These are phyloP conservation scores for Poeciliopsis occidentalis DNA, from an alignment of 2,113 vertebrate genomes.

Conservation along the genomic window DNA sequence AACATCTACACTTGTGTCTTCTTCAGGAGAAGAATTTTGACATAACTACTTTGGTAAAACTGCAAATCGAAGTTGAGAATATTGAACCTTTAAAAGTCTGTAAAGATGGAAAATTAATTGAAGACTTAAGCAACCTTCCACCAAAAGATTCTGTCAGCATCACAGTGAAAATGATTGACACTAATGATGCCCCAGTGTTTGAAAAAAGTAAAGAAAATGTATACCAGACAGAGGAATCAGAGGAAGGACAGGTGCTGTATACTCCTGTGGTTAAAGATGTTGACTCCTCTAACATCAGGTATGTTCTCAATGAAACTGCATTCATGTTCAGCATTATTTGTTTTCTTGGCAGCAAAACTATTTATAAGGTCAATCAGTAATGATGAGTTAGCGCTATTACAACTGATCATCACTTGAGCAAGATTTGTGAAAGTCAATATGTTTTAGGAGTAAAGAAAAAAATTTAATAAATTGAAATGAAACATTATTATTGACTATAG, in stretches of 20 bases:
- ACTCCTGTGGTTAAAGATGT: conserved; percentile 63
- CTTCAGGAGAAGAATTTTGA: conserved; percentile 79
- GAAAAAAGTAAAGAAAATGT: not conserved
- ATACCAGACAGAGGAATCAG: conserved; percentile 66
- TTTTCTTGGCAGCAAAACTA: not conserved
- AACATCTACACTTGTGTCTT: conserved; percentile 9
- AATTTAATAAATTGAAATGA: not conserved
- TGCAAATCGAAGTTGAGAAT: conserved; percentile 78
- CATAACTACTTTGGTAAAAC: not conserved
- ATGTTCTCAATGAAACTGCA: not conserved
- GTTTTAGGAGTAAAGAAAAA: not conserved
- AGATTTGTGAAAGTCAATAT: not conserved
- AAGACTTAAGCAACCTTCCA: accelerated
- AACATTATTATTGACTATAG: no score
- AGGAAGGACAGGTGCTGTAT: conserved; percentile 71
- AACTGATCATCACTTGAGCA: not conserved
- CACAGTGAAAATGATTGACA: conserved; percentile 62
- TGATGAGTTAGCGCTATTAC: not conserved
- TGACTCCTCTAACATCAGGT: conserved; percentile 69
- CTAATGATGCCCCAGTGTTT: conserved; percentile 79
- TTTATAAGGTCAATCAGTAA: not conserved
- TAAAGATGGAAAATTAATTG: not conserved
- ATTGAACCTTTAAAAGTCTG: conserved; percentile 76
- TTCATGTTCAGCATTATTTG: not conserved
- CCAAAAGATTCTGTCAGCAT: conserved; percentile 25